Conservation (phyloP, 2,113 vertebrate species). For the Psittacara wagleri region DNA sequence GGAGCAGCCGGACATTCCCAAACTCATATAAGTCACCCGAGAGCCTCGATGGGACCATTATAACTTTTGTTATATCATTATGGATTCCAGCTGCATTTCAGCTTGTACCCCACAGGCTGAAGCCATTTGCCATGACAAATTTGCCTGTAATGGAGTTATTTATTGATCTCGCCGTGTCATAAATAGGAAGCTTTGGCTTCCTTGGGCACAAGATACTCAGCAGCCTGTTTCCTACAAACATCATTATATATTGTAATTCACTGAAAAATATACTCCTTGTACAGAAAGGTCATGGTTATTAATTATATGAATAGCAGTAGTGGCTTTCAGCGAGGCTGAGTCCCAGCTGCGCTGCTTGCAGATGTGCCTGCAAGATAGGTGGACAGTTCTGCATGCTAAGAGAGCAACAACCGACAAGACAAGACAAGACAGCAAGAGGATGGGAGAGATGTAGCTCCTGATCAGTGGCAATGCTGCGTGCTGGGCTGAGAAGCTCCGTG, state of each 20-base stretch:
- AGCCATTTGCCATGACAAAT: neutral
- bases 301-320: neutral
- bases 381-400: neutral
- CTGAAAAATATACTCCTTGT: neutral
- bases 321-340: neutral
- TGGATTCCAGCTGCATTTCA: neutral
- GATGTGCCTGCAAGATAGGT: neutral
- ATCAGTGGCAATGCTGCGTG: neutral
- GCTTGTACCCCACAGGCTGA: neutral
- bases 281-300: neutral
- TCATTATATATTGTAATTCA: neutral
- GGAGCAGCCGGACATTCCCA: neutral
- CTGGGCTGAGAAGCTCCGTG: neutral
- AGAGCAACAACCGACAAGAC: neutral
- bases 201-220: neutral
- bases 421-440: neutral
- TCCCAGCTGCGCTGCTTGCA: rapidly evolving
- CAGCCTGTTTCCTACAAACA: neutral
- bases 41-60: neutral
- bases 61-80: neutral
- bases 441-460: neutral
- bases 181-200: slow-evolving; percentile 9
- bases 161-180: neutral
- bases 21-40: neutral
- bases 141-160: neutral